Base-by-base conservation (phyloP, 2,888 invertebrate genomes). In the Neoascia interrupta region DNA sequence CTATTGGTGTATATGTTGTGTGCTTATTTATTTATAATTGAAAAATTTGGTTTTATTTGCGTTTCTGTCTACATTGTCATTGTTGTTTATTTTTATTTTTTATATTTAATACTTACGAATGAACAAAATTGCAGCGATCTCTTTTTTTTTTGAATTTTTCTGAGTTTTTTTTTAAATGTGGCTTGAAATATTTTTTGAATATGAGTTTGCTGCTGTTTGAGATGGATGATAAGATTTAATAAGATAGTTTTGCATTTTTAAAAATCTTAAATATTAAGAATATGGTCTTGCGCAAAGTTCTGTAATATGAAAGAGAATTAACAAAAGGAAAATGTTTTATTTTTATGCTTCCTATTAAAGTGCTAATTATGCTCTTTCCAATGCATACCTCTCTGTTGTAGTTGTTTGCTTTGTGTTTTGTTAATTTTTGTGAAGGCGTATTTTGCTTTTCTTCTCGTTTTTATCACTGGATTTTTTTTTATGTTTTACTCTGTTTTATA, bases 231-330 rank as follows among this genome's bases (percentile, higher is more conserved):
- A n/a, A 31, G 34, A 39, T 34, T 23, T 28, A 36, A 49, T 58
- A 19, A 37, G 43, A 47, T 64, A 31, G 21, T 21, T 37, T 53
- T 19, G 39, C 43, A 23, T 21, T 58, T 43, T 41, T 45, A 58
- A 47, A 47, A 61, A 68, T 79, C 79, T 79, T 79, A 79, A 79
- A 79, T 79, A 79, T 79, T 79, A 79, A 79, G 79, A 79, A 79
- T 79, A 79, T 79, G 36, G 21, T 66, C 53, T 79, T 79, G 73
- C 73, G 61, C 54, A 79, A 73, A 73, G 58, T 66, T 54, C 36
- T 60, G 21, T 39, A 56, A 60, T 79, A 31, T 45, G 64, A 76
- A 61, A 41, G 43, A 53, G 66, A 73, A 5, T 73, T 11, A 79
- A 51, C 18, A 41, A 56, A 76, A 72, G 15, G 1, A 18, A 39